These are phyloP conservation scores for Acrocephalus kingi DNA, from an alignment of 2,113 vertebrate genomes.

Conservation along the genomic window DNA sequence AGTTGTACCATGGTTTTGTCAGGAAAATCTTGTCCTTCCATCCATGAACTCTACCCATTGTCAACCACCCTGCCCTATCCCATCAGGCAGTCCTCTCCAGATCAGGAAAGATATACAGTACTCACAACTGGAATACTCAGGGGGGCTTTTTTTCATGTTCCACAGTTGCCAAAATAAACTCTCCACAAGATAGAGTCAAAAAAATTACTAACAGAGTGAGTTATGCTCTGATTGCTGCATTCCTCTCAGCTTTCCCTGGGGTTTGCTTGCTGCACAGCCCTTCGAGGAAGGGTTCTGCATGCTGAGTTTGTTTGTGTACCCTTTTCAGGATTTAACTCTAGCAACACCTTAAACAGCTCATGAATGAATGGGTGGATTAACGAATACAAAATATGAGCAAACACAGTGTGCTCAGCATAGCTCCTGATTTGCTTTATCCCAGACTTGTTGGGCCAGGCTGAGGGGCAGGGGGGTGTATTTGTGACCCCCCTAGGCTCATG, in stretches of 20 bases:
- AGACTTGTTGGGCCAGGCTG: neutral
- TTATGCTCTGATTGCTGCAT: constrained; percentile 27
- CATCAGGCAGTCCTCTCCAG: neutral
- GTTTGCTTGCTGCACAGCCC: neutral
- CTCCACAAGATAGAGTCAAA: constrained; percentile 17
- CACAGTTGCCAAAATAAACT: constrained; percentile 61
- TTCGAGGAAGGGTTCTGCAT: neutral
- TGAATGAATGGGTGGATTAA: neutral
- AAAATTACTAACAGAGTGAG: constrained; percentile 1
- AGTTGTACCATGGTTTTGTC: neutral
- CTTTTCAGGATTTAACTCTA: constrained; percentile 45
- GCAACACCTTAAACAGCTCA: constrained; percentile 2
- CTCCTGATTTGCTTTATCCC: neutral
- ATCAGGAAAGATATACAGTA: neutral
- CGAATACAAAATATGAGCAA: neutral
- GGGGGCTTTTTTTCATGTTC: neutral
- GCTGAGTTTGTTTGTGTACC: neutral
- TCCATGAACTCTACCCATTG: neutral
- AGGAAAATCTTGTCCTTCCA: neutral
- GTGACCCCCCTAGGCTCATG: neutral
- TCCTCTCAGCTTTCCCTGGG: neutral
- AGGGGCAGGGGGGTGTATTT: neutral
- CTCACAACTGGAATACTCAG: neutral
- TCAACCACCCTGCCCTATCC: neutral
- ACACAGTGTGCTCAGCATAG: neutral